Conservation (phyloP, 2,797 vertebrate genomes). For the Anguilla megastoma region DNA sequence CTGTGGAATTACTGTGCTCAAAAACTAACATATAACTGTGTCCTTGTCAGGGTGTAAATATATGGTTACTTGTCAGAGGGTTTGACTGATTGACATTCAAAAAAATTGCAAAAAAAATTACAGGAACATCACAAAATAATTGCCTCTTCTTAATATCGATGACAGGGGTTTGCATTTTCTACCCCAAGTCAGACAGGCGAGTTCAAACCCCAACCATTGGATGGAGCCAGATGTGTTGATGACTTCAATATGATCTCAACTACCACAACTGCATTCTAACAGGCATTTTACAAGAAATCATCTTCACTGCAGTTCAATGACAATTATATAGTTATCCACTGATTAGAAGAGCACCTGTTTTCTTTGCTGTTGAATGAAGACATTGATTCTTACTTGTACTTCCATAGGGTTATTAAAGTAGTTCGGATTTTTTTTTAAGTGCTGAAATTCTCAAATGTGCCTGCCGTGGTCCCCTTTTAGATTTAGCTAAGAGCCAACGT, state of each 20-base stretch:
- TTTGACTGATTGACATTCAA: background rate
- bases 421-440: background rate
- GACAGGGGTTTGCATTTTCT: background rate
- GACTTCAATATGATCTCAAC: background rate
- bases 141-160: background rate
- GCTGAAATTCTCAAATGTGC: background rate
- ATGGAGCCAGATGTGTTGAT: background rate
- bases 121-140: background rate
- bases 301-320: background rate
- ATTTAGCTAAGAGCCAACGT: background rate
- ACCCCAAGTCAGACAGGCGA: background rate
- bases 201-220: background rate
- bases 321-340: background rate
- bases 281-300: background rate
- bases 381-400: background rate
- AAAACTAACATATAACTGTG: background rate
- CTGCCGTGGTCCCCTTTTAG: background rate
- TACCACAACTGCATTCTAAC: background rate
- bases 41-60: background rate
- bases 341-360: background rate
- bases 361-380: background rate
- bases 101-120: background rate
- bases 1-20: too few relatives aligned
- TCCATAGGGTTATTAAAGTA: background rate
- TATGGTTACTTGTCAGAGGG: background rate